Evolutionary conservation across 30 jellyfish, hydroid and myxozoan species (phyloP).

Genomic region (Phacellophora camtschatica): DNA sequence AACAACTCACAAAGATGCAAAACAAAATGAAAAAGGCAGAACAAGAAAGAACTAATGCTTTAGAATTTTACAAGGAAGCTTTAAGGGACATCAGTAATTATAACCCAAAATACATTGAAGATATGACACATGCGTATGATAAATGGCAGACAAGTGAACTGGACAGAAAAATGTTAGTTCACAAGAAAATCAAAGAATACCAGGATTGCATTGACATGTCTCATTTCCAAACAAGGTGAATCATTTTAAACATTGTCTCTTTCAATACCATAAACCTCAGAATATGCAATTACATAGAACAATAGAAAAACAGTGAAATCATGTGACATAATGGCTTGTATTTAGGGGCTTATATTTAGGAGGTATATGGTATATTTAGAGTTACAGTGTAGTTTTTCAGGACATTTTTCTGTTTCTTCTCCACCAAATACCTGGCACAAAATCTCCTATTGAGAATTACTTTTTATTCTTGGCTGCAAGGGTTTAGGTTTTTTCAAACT

Average conservation of each 20-base stretch:
- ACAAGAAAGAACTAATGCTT: slow-evolving; percentile 48
- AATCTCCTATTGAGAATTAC: no score
- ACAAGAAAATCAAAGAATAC: slow-evolving; percentile 38
- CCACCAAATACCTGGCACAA: no score
- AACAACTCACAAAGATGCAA: slow-evolving; percentile 44
- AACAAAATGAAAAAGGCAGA: slow-evolving; percentile 54
- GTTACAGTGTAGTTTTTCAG: no score
- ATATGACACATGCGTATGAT: slow-evolving; percentile 76
- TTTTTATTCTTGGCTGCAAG: no score
- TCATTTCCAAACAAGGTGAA: slow-evolving; percentile 58
- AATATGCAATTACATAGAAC: not conserved
- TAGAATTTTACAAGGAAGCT: slow-evolving; percentile 68
- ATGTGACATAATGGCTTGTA: no score
- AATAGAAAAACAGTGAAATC: not conserved
- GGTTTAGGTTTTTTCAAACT: no score
- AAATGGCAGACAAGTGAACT: slow-evolving; percentile 66
- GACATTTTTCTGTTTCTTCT: no score
- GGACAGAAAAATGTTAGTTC: slow-evolving; percentile 57
- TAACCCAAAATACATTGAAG: slow-evolving; percentile 76
- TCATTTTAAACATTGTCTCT: not conserved
- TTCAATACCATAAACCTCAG: not conserved
- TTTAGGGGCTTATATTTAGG: no score
- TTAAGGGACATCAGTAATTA: slow-evolving; percentile 74
- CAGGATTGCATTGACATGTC: slow-evolving; percentile 67
- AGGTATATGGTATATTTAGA: no score